A percentile compares a stretch with the other conserved stretches of the same genome.
phyloP scores from a whole-genome alignment of 2,888 invertebrate genomes.

The Linnaemya vulpina region DNA sequence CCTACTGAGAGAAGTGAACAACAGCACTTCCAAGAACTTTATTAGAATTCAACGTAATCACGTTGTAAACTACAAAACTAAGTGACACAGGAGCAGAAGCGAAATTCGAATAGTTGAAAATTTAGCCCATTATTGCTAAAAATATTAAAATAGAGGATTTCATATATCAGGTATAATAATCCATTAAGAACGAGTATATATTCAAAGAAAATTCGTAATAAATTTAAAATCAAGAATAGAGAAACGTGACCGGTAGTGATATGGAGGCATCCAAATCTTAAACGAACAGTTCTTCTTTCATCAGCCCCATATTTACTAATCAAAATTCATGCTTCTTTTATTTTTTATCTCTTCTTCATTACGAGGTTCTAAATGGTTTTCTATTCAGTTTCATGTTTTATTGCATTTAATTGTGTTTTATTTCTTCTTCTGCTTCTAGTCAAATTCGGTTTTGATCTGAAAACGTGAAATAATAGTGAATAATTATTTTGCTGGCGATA shows the following conservation, averaged over 20 bases:
- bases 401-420: constrained; percentile 24
- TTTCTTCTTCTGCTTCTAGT: constrained; percentile 16
- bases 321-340: constrained; percentile 48
- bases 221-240: too few relatives aligned
- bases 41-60: too few relatives aligned
- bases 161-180: too few relatives aligned
- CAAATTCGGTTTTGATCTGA: constrained; percentile 33
- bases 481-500: constrained; percentile 51
- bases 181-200: too few relatives aligned
- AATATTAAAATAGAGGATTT: too few relatives aligned
- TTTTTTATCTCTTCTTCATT: constrained; percentile 17
- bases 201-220: too few relatives aligned
- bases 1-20: too few relatives aligned
- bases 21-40: too few relatives aligned
- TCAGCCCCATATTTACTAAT: neutral
- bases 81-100: too few relatives aligned
- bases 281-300: constrained; percentile 7
- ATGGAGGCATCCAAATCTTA: neutral
- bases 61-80: too few relatives aligned
- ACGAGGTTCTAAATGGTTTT: constrained; percentile 47
- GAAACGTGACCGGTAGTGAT: neutral
- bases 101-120: too few relatives aligned
- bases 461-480: constrained; percentile 64
- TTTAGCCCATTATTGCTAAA: too few relatives aligned
- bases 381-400: constrained; percentile 27